Evolutionary conservation across 1,140 invertebrate species (phyloP).

Genomic region (Oryctes rhinoceros): DNA sequence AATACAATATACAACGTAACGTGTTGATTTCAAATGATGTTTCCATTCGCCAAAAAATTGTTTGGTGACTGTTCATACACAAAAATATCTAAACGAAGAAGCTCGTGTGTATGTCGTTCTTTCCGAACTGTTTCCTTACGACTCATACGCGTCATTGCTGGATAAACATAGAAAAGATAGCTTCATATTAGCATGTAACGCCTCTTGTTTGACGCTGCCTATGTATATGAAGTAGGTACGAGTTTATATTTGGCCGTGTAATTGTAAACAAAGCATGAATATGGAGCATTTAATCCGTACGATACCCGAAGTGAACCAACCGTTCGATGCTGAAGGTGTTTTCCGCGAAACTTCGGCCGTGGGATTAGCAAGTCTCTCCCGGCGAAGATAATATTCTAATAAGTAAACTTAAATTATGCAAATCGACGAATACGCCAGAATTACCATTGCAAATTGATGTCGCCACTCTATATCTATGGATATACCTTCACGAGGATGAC

Average conservation of each 20-base stretch:
- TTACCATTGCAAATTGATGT: conserved; percentile 33
- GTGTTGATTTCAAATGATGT: too few relatives aligned
- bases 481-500: not conserved
- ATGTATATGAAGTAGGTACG: not conserved
- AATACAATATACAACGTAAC: too few relatives aligned
- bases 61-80: too few relatives aligned
- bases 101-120: too few relatives aligned
- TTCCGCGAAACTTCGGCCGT: not conserved
- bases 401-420: conserved; percentile 32
- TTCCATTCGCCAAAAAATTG: too few relatives aligned
- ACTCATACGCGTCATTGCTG: too few relatives aligned
- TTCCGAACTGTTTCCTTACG: too few relatives aligned
- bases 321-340: not conserved
- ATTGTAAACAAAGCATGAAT: conserved; percentile 27
- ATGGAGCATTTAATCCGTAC: conserved; percentile 21
- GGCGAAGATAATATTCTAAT: conserved; percentile 33
- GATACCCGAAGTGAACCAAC: not conserved
- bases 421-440: conserved; percentile 22
- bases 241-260: not conserved
- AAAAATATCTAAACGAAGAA: too few relatives aligned
- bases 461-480: conserved; percentile 7
- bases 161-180: too few relatives aligned
- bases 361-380: not conserved
- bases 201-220: not conserved
- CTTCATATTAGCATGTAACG: not conserved